Evolutionary conservation across 2,113 vertebrate species (phyloP).

Genomic region (Hyla sarda): DNA sequence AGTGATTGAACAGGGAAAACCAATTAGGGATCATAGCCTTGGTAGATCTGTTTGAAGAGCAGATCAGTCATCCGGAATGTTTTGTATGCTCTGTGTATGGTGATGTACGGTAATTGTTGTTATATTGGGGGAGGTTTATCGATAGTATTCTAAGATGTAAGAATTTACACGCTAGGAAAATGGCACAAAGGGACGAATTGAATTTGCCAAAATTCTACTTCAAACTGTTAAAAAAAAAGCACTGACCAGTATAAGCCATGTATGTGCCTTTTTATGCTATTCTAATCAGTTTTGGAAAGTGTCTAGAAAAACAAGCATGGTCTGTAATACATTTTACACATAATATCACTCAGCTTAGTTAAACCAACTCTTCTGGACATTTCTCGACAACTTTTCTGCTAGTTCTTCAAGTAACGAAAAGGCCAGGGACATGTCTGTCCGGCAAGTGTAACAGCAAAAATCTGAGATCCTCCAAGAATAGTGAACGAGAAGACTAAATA

Average conservation of each 20-base stretch:
- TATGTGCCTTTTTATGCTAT: too few species aligned
- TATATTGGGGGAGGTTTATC: background rate
- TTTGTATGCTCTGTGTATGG: background rate
- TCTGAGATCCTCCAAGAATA: too few species aligned
- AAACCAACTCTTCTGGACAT: too few species aligned
- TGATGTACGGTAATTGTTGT: background rate
- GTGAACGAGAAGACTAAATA: too few species aligned
- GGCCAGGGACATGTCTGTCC: too few species aligned
- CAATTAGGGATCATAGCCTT: background rate
- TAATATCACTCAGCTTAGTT: background rate
- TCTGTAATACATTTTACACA: background rate
- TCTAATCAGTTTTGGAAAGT: too few species aligned
- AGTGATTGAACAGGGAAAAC: background rate
- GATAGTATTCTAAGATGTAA: background rate
- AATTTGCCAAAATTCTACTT: background rate
- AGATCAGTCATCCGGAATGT: background rate
- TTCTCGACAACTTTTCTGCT: too few species aligned
- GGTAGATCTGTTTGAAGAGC: background rate
- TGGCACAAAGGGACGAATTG: background rate
- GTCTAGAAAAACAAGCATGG: background rate
- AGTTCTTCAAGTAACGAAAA: too few species aligned
- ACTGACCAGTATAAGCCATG: too few species aligned
- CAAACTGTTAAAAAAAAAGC: too few species aligned
- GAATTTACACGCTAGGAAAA: background rate
- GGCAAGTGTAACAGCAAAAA: too few species aligned